Percentiles rank a stretch among this genome's conserved stretches.
Evolutionary conservation across 1,140 invertebrate genomes (phyloP).

Genomic region (Episyrphus balteatus): DNA sequence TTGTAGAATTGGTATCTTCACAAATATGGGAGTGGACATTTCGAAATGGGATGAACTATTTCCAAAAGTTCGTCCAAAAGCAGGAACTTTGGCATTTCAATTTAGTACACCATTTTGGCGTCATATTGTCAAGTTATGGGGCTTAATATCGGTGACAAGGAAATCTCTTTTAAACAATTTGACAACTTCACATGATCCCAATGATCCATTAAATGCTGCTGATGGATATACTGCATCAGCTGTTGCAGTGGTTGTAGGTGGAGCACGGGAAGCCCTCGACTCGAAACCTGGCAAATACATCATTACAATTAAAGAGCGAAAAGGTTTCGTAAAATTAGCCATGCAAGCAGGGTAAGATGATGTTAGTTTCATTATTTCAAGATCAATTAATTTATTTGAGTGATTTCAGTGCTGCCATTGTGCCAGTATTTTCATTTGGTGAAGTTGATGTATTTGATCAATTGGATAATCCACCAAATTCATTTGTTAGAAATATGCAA

Average conservation of each 20-base stretch:
- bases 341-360: conserved; percentile 60
- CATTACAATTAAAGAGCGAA: conserved; percentile 57
- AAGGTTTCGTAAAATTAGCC: conserved; percentile 73
- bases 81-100: conserved; percentile 68
- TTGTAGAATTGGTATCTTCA: conserved; percentile 64
- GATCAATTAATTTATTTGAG: neutral
- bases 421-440: conserved; percentile 84
- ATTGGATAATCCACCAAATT: conserved; percentile 57
- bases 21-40: conserved; percentile 68
- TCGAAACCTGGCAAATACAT: conserved; percentile 58
- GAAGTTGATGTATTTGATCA: conserved; percentile 84
- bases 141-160: conserved; percentile 47
- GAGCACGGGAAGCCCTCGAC: conserved; percentile 67
- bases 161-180: conserved; percentile 18
- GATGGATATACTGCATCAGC: conserved; percentile 35
- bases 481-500: conserved; percentile 56
- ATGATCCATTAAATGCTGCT: conserved; percentile 17
- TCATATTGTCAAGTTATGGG: conserved; percentile 52
- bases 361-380: too few relatives aligned
- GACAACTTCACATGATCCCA: conserved; percentile 23
- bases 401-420: conserved; percentile 54
- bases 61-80: conserved; percentile 60
- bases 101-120: conserved; percentile 75
- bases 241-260: conserved; percentile 62
- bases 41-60: conserved; percentile 61